A percentile compares a stretch with the other conserved stretches of the same genome.
phyloP scores from a whole-genome alignment of 2,888 invertebrate species.

The Ornithoptera priamus region DNA sequence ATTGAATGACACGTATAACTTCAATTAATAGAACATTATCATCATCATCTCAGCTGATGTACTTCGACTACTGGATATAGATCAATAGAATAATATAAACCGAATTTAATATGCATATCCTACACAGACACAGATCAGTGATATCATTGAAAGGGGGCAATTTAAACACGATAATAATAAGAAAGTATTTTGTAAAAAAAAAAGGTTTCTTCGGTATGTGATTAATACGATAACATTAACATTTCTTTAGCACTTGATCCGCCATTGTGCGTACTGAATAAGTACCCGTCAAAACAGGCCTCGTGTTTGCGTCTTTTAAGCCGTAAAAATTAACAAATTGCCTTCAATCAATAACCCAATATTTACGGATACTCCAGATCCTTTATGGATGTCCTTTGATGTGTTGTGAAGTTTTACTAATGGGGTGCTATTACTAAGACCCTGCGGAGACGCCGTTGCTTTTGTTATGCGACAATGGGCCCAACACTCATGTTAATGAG shows the following conservation, averaged over 20 bases:
- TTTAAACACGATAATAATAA: conserved; percentile 24
- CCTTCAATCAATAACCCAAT: conserved; percentile 67
- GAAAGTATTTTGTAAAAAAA: conserved; percentile 30
- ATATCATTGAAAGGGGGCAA: neutral
- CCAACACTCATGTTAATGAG: conserved; percentile 69
- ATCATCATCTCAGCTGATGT: no score
- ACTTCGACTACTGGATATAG: no score
- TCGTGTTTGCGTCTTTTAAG: conserved; percentile 56
- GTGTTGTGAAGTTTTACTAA: conserved; percentile 79
- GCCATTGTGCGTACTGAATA: conserved; percentile 52
- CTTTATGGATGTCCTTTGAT: conserved; percentile 67
- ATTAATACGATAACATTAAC: conserved; percentile 51
- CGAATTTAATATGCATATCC: neutral
- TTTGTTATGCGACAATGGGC: conserved; percentile 60
- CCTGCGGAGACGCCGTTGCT: conserved; percentile 55
- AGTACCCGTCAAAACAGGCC: conserved; percentile 49
- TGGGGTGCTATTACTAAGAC: conserved; percentile 67
- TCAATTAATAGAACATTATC: no score
- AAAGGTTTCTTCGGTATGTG: conserved; percentile 24
- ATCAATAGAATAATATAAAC: no score
- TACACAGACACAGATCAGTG: neutral
- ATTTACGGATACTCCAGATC: conserved; percentile 55
- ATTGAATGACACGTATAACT: no score
- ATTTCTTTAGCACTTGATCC: conserved; percentile 44
- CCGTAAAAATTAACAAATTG: conserved; percentile 73